phyloP scores from a whole-genome alignment of 2,797 vertebrate species.

The Melanotaenia nigrans region DNA sequence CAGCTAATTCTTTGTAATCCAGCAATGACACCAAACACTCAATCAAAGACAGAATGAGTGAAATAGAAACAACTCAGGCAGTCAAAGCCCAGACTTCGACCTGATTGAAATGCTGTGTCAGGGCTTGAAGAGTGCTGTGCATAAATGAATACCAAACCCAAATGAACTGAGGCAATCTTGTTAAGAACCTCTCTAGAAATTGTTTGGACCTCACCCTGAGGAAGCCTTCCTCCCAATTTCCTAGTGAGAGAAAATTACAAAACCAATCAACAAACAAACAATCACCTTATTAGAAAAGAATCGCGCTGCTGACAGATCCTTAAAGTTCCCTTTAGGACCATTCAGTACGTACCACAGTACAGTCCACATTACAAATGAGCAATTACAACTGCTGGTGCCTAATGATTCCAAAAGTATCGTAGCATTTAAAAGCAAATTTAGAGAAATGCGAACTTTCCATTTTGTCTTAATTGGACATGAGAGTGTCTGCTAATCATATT shows the following conservation, averaged over 20 bases:
- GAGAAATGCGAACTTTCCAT: conserved; percentile 19
- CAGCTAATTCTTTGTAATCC: background rate
- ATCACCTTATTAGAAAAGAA: conserved; percentile 9
- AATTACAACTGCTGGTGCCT: conserved; percentile 21
- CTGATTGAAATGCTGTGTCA: background rate
- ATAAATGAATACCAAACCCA: background rate
- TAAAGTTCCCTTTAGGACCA: conserved; percentile 18
- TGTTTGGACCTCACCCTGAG: background rate
- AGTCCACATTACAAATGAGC: conserved; percentile 12
- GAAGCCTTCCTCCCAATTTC: background rate
- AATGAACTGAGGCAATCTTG: background rate
- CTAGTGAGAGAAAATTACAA: background rate
- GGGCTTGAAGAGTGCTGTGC: background rate
- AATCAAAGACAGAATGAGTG: background rate
- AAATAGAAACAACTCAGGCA: background rate
- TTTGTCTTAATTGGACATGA: conserved; percentile 42
- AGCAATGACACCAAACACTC: background rate
- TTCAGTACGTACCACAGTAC: conserved; percentile 9
- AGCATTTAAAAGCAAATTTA: conserved; percentile 29
- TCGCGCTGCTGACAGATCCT: conserved; percentile 12
- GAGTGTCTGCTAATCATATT: conserved; percentile 40
- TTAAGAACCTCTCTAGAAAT: background rate
- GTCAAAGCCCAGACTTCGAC: background rate
- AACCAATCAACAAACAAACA: conserved; percentile 20
- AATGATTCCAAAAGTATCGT: conserved; percentile 16